Conservation (phyloP, 1,140 invertebrate species). For the Drosophila kanapiae region DNA sequence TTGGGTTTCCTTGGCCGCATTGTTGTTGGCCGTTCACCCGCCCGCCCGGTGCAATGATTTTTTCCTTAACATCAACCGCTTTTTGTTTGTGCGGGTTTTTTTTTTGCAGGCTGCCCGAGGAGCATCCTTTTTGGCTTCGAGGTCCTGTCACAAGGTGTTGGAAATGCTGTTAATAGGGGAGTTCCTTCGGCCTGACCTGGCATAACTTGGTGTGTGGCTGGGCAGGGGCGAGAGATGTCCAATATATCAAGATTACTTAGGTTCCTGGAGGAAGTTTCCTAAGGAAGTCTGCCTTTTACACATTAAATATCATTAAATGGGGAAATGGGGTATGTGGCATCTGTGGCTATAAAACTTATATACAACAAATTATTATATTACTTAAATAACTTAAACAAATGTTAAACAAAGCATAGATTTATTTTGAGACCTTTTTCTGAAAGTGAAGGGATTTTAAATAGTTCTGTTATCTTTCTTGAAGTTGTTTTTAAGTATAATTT, state of each 20-base stretch:
- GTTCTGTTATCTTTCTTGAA: too few relatives aligned
- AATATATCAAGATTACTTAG: conserved; percentile 25
- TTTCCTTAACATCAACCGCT: conserved; percentile 28
- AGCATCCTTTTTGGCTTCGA: conserved; percentile 8
- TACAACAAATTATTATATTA: too few relatives aligned
- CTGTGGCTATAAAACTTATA: background rate
- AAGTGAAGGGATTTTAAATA: too few relatives aligned
- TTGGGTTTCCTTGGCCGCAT: conserved; percentile 61
- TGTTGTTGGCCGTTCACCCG: conserved; percentile 56
- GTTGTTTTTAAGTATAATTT: background rate
- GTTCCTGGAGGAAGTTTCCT: conserved; percentile 4
- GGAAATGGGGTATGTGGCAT: background rate
- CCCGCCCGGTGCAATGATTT: conserved; percentile 75
- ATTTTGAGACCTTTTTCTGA: background rate
- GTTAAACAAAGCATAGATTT: background rate
- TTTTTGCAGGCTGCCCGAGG: conserved; percentile 39
- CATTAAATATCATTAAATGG: background rate
- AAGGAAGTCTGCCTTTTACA: background rate
- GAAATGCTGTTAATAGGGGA: conserved; percentile 74
- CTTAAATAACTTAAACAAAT: background rate
- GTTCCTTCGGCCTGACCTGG: conserved; percentile 41
- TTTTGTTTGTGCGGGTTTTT: conserved; percentile 51
- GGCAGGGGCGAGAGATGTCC: background rate
- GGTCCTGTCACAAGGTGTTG: conserved; percentile 62
- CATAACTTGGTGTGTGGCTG: conserved; percentile 33